Percentiles rank a stretch among this genome's conserved stretches.
phyloP scores from a whole-genome alignment of 2,113 vertebrate species.

The human (Homo sapiens) region DNA sequence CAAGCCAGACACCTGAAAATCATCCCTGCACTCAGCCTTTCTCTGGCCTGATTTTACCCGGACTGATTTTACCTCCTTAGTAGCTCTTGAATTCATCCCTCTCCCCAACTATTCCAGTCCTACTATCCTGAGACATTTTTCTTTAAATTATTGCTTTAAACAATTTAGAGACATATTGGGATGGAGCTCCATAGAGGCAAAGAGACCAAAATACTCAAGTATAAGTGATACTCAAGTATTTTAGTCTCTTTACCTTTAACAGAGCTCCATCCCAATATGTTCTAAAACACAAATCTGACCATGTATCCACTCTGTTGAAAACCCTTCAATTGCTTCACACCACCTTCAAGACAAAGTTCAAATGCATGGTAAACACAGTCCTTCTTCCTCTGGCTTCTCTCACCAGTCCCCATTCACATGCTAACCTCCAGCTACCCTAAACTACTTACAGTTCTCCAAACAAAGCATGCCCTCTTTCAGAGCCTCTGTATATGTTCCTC shows the following conservation, averaged over 20 bases:
- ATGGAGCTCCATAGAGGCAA: conserved; percentile 1
- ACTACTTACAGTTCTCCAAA: conserved; percentile 36
- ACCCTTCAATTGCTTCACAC: neutral
- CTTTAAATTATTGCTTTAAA: neutral
- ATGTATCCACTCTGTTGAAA: neutral
- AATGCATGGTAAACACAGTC: conserved; percentile 14
- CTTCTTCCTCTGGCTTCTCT: conserved; percentile 35
- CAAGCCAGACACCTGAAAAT: neutral
- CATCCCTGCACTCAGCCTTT: neutral
- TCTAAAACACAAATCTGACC: neutral
- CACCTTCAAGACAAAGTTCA: conserved; percentile 30
- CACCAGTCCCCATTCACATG: neutral
- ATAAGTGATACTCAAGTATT: too few species aligned
- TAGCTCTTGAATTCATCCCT: neutral
- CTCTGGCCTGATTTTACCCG: neutral
- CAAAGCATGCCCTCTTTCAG: neutral
- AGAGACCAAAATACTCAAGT: neutral
- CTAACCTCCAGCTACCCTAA: neutral
- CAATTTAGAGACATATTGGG: neutral
- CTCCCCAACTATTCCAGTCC: neutral
- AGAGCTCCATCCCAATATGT: neutral
- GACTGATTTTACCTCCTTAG: neutral
- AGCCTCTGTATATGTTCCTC: neutral
- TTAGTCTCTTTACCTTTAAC: conserved; percentile 19
- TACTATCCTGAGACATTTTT: neutral